Percentiles rank a stretch among this genome's conserved stretches.
Conservation (phyloP, 2,797 vertebrate genomes). For the Lacerta viridis region DNA sequence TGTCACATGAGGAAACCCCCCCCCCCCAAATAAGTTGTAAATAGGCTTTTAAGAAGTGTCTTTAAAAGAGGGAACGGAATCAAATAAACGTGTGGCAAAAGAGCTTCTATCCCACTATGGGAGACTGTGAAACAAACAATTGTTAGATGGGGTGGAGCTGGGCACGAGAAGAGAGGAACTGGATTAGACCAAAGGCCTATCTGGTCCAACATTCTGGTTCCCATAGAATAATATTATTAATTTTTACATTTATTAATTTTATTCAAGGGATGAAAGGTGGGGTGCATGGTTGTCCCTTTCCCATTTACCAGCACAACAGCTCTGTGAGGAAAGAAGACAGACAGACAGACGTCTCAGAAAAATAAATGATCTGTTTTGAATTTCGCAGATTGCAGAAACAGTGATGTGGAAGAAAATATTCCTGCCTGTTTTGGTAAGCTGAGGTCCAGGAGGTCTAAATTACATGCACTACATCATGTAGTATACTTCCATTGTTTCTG, state of each 20-base stretch:
- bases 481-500: conserved; percentile 1
- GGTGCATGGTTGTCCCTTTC: too few species aligned
- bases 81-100: conserved; percentile 1
- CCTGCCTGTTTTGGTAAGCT: conserved; percentile 89
- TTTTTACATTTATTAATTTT: too few species aligned
- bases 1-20: not conserved
- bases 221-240: too few species aligned
- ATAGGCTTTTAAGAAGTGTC: conserved; percentile 1
- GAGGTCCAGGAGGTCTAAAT: conserved; percentile 5
- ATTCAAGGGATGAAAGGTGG: too few species aligned
- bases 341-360: not conserved
- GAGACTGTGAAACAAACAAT: not conserved
- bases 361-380: conserved; percentile 36
- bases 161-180: too few species aligned
- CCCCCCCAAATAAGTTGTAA: not conserved
- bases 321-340: not conserved
- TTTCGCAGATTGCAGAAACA: conserved; percentile 84
- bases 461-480: not conserved
- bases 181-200: too few species aligned
- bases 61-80: too few species aligned
- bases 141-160: too few species aligned
- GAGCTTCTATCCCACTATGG: not conserved
- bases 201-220: too few species aligned
- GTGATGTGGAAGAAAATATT: conserved; percentile 83
- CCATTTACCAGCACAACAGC: too few species aligned